These are phyloP conservation scores for Siniperca obscura DNA, from an alignment of 2,797 vertebrate genomes.

Conservation along the genomic window DNA sequence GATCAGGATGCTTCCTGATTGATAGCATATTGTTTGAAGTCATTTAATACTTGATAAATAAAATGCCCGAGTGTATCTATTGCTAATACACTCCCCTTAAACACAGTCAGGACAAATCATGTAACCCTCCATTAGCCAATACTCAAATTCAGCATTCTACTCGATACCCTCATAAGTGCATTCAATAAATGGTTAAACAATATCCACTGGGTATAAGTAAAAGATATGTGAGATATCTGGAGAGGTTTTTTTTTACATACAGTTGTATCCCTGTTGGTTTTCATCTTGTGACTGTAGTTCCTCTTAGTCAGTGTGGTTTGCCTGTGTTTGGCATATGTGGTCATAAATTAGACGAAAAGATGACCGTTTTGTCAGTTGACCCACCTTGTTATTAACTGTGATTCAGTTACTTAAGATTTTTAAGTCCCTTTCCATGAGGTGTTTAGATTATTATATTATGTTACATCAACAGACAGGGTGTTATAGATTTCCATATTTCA, in stretches of 20 bases:
- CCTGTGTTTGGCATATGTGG: slow-evolving; percentile 10
- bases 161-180: background rate
- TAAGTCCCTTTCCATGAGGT: background rate
- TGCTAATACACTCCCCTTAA: background rate
- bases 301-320: slow-evolving; percentile 17
- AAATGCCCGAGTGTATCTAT: slow-evolving; percentile 2
- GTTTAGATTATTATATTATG: no score
- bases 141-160: no score
- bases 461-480: background rate
- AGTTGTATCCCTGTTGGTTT: slow-evolving; percentile 5
- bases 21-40: background rate
- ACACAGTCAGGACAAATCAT: background rate
- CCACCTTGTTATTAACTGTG: no score
- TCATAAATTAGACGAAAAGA: background rate
- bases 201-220: background rate
- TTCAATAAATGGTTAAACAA: no score
- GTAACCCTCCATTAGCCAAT: background rate
- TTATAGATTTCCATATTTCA: background rate
- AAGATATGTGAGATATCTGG: background rate
- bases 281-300: slow-evolving; percentile 36
- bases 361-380: background rate
- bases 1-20: background rate
- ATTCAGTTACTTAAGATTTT: background rate
- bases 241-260: background rate
- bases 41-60: background rate